A percentile compares a stretch with the other conserved stretches of the same genome.
phyloP scores from a whole-genome alignment of 2,797 vertebrate genomes.

The Chiroxiphia lanceolata region DNA sequence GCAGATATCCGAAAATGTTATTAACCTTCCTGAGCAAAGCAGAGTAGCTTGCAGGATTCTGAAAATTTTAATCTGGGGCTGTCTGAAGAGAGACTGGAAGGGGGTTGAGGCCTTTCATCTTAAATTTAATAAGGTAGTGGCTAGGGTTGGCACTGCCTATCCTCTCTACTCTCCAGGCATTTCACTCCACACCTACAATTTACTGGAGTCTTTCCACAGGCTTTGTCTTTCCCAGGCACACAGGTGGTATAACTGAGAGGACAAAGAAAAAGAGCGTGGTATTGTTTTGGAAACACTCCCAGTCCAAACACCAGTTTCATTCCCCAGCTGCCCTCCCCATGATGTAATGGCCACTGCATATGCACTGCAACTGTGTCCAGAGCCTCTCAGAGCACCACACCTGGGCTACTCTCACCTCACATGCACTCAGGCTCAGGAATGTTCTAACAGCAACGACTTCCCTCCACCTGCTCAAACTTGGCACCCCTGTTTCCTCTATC shows the following conservation, averaged over 20 bases:
- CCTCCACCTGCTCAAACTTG: slow-evolving; percentile 32
- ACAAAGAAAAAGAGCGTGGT: background rate
- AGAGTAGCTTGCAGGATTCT: background rate
- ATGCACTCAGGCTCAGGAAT: background rate
- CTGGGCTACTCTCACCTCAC: background rate
- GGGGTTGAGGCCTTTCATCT: slow-evolving; percentile 50
- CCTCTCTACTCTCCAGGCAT: slow-evolving; percentile 57
- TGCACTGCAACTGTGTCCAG: background rate
- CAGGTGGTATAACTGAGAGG: slow-evolving; percentile 38
- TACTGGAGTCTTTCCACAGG: slow-evolving; percentile 38
- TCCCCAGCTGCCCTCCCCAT: slow-evolving; percentile 27
- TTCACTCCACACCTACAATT: slow-evolving; percentile 66
- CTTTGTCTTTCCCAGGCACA: slow-evolving; percentile 43
- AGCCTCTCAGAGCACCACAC: background rate
- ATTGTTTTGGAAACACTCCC: slow-evolving; percentile 45
- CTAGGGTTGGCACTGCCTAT: slow-evolving; percentile 45
- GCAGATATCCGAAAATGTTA: background rate
- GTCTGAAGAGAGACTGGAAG: slow-evolving; percentile 22
- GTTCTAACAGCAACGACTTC: background rate
- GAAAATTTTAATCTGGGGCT: background rate
- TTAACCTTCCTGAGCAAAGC: background rate
- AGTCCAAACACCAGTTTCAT: background rate
- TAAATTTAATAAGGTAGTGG: slow-evolving; percentile 52
- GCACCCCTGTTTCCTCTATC: background rate
- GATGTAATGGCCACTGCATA: background rate